Evolutionary conservation across 64 coral and sea anemone species (phyloP), one percentile per base, ranked within the genome.

Genomic region (Stichodactyla helianthus): DNA sequence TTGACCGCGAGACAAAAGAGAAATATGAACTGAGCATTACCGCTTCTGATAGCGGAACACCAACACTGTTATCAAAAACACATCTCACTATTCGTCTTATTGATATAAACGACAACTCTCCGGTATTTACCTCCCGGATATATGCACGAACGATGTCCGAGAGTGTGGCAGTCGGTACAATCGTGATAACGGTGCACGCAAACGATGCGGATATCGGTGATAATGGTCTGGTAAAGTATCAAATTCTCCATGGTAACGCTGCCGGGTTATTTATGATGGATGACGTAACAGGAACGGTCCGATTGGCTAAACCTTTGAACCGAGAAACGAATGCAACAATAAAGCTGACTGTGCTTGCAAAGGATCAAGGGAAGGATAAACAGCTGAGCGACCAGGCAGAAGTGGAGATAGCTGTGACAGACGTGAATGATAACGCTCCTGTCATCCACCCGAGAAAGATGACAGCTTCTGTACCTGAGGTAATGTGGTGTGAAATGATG

Each of bases 91-190:
- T 98, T 53, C 12, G 62, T 25, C 85, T 98, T 7, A 52, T 98
- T 35, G 95, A 98, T 64, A 84, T 92, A 13, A 98, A 98, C 65
- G 95, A 98, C 85, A 98, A 98, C 82, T 51, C 87, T 16, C 95
- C 95, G 10, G 59, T 86, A 52, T 98, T 98, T 22, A 89, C 87
- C 51, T 88, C 55, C 23, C 68, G 31, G 20, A 53, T 84, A 58
- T 98, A 98, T 83, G 60, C 77, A 76, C 95, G 95, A 14, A 94
- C 91, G n/a, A 52, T 98, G 55, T 71, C 83, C 28, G 92, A 94
- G 80, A 86, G 88, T 53, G 89, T 94, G 16, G 82, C 89, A 8
- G 54, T 98, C 50, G 95, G 84, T 55, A 92, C 95, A 51, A 89
- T 89, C 53, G 93, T 92, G 13, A 54, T 89, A 56, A 88, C 89